phyloP scores from a whole-genome alignment of 2,888 invertebrate genomes.

The Neuroscelio doddi region DNA sequence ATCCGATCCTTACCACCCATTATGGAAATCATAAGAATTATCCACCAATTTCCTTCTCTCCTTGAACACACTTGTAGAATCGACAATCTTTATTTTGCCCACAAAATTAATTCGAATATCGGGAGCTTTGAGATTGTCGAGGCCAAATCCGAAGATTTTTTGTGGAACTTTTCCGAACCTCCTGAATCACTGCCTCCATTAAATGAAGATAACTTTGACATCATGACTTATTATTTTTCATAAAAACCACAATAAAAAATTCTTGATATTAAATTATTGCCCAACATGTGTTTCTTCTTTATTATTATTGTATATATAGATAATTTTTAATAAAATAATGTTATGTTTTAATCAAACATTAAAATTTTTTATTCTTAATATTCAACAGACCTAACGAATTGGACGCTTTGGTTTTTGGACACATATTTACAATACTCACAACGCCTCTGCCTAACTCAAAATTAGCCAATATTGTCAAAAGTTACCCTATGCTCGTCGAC shows the following conservation, averaged over 20 bases:
- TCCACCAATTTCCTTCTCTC: constrained; percentile 72
- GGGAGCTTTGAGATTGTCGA: constrained; percentile 53
- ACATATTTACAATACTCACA: constrained; percentile 95
- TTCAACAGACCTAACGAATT: constrained; percentile 90
- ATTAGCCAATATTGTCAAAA: constrained; percentile 85
- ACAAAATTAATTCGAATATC: constrained; percentile 13
- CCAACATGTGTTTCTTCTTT: background rate
- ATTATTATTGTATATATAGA: background rate
- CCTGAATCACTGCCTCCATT: constrained; percentile 47
- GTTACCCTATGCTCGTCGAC: constrained; percentile 83
- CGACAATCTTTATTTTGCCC: constrained; percentile 47
- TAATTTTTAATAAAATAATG: constrained; percentile 3
- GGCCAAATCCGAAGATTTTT: constrained; percentile 52
- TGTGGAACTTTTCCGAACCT: constrained; percentile 51
- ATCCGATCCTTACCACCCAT: constrained; percentile 64
- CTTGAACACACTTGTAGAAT: constrained; percentile 62
- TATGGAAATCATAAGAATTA: constrained; percentile 66
- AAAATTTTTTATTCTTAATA: background rate
- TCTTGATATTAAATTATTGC: too few species aligned
- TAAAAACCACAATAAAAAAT: too few species aligned
- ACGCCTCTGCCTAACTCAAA: constrained; percentile 88
- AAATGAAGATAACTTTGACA: background rate
- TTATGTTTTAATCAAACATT: too few species aligned
- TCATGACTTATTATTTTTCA: too few species aligned
- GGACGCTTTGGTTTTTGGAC: constrained; percentile 97